Evolutionary conservation across 2,888 invertebrate genomes (phyloP), one percentile per base, ranked within the genome.

Genomic region (Mythimna pallens): DNA sequence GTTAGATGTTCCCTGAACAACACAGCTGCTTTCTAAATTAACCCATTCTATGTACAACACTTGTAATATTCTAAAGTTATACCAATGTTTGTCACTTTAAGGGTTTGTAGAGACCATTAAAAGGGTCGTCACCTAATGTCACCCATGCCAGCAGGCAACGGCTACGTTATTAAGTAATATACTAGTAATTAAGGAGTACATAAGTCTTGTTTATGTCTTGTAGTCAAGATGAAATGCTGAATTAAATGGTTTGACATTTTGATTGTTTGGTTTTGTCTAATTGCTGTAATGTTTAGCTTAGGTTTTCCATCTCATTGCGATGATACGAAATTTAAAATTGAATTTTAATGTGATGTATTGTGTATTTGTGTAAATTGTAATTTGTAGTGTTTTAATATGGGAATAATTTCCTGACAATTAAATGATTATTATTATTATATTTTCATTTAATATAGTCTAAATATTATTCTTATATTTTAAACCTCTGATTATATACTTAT

Each of bases 151-250:
- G n/a, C 22, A 62, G 64, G 47, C 43, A 83, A 80, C 50, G 71
- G 73, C 78, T 77, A 57, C 61, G 22, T 82, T 84, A 81, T 81
- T 81, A 70, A 59, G 84, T 71, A 65, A 67, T 83, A 76, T 30
- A 64, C 63, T 59, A 66, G 83, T 74, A 62, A 76, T 83, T 81
- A 71, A 10, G 22, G 69, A 50, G 55, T 22, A 71, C 59, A 76
- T 83, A 57, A 76, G 59, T 81, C 80, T 80, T 68, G 74, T 65
- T 64, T 25, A 80, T 69, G 63, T 64, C 61, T 75, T 65, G 40
- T 55, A 73, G 57, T 47, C 22, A 77, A 55, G n/a, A 58, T 57
- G 65, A 58, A n/a, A 61, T 50, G 61, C 54, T 61, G 57, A 71
- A 83, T 76, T 69, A 70, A 43, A 61, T 74, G 65, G 40, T 43